Evolutionary conservation across 2,797 vertebrate species (phyloP), one percentile per base, ranked within the genome.

Genomic region (Garrulus glandarius): DNA sequence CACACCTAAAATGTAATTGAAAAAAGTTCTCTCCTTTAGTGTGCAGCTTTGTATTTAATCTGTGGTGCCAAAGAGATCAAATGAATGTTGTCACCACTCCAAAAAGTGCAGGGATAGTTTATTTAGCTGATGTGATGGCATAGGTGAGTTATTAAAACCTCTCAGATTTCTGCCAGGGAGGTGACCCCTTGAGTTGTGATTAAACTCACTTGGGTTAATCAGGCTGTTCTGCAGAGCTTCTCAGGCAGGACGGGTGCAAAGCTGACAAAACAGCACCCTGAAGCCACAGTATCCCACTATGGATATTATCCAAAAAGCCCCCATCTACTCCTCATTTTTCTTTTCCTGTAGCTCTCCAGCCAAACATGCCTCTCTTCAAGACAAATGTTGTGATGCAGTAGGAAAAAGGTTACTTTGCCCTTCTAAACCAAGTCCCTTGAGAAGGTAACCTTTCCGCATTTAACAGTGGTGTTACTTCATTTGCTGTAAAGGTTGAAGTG

Each of bases 81-180:
- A 93, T 93, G 63, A 67, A 78, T 34, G 53, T 52, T 93, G 60
- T 77, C 86, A 84, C 20, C 63, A 32, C 57, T 95, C 67, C 84
- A 95, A 77, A 88, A 89, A 76, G 65, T 5, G 21, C 46, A 74
- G 52, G 29, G 70, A 78, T 78, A 76, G 74, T 89, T 95, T 93
- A 82, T 93, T 88, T 92, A 87, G 84, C 77, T 93, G 49, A 90
- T 89, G 55, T 85, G 89, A 72, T 92, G 84, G 81, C 80, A 94
- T 67, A 60, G 69, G 46, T 85, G 46, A 52, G 39, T 91, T 92
- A 75, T 76, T 52, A 93, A 95, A 80, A 23, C 46, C 39, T 59
- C 61, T 34, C 60, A 87, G 43, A 56, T 43, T 94, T 92, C 88
- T 95, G 92, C 80, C 74, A 83, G 67, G 14, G 61, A 91, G 50